Evolutionary conservation across 2,888 invertebrate genomes (phyloP).

Genomic region (Hymenopus coronatus): DNA sequence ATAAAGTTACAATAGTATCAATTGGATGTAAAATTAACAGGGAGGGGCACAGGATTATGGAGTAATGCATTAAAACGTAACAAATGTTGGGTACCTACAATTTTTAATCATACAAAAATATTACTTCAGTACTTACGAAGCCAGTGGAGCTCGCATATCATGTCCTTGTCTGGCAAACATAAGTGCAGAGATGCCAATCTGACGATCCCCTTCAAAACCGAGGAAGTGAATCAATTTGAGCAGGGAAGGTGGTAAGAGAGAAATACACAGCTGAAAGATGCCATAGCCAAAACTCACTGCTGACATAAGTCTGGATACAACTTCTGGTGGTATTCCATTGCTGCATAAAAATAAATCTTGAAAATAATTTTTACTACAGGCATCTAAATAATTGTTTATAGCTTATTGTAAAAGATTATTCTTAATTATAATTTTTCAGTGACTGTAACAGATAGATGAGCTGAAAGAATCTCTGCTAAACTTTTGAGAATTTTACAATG

Average conservation of each 20-base stretch:
- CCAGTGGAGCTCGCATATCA: constrained; percentile 67
- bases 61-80: background rate
- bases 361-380: too few species aligned
- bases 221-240: constrained; percentile 59
- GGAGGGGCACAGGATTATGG: too few species aligned
- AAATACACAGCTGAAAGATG: constrained; percentile 64
- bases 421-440: too few species aligned
- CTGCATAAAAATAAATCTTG: constrained; percentile 35
- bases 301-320: constrained; percentile 60
- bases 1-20: too few species aligned
- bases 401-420: too few species aligned
- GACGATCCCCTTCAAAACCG: constrained; percentile 63
- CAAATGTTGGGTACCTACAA: background rate
- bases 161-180: constrained; percentile 59
- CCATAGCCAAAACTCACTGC: constrained; percentile 70
- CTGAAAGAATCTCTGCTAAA: too few species aligned
- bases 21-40: too few species aligned
- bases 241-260: constrained; percentile 63
- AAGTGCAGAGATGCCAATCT: constrained; percentile 56
- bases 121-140: constrained; percentile 50
- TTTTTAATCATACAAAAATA: background rate
- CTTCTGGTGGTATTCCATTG: constrained; percentile 45
- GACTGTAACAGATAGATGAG: too few species aligned
- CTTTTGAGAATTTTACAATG: too few species aligned
- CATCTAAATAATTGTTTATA: too few species aligned